These are phyloP conservation scores for Microplitis manilae DNA, from an alignment of 2,888 invertebrate species.

Conservation along the genomic window DNA sequence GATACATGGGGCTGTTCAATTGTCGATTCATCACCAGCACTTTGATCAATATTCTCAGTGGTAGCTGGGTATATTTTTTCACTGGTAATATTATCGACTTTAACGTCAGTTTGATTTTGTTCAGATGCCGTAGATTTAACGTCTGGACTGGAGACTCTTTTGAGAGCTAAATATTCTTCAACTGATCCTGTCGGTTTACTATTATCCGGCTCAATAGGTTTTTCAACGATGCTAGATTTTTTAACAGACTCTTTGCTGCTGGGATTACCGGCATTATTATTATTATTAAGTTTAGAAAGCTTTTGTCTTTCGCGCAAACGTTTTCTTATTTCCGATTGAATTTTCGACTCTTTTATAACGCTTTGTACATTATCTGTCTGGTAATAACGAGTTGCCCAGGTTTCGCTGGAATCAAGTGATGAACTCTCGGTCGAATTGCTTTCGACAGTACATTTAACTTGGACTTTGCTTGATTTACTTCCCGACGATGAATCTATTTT, in stretches of 20 bases:
- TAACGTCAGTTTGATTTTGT: conserved; percentile 2
- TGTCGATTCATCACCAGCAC: neutral
- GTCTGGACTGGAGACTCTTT: conserved; percentile 49
- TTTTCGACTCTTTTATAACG: conserved; percentile 70
- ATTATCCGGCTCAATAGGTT: conserved; percentile 42
- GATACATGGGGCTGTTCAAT: neutral
- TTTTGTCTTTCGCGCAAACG: conserved; percentile 68
- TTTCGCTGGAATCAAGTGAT: conserved; percentile 62
- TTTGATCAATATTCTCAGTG: neutral
- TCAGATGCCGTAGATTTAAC: neutral
- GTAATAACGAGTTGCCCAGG: conserved; percentile 70
- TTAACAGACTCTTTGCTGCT: conserved; percentile 40
- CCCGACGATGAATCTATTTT: conserved; percentile 35
- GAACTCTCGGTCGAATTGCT: conserved; percentile 25
- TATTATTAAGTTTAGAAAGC: conserved; percentile 62
- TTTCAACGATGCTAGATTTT: conserved; percentile 34
- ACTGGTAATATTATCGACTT: neutral
- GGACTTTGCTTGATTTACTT: neutral
- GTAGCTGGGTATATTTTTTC: conserved; percentile 6
- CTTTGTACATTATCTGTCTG: conserved; percentile 69
- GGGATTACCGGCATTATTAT: conserved; percentile 30
- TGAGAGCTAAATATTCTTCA: conserved; percentile 67
- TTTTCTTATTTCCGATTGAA: conserved; percentile 70
- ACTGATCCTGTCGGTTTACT: conserved; percentile 65
- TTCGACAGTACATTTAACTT: conserved; percentile 26